phyloP scores from a whole-genome alignment of 2,797 vertebrate species.

The Gymnodraco acuticeps region DNA sequence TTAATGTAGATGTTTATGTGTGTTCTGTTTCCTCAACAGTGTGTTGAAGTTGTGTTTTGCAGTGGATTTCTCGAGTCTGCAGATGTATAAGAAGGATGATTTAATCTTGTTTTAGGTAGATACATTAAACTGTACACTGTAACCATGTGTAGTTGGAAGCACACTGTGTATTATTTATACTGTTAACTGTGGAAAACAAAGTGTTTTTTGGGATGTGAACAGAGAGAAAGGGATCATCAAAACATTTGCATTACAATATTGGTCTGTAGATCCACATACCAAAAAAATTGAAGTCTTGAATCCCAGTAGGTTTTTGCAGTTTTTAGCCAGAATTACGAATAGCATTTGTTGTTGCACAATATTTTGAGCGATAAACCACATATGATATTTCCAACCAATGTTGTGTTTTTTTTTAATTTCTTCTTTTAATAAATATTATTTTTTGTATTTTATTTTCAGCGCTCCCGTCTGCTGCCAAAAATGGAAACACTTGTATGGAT shows the following conservation, averaged over 20 bases:
- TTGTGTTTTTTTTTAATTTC: background rate
- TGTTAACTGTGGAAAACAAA: background rate
- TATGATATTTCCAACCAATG: background rate
- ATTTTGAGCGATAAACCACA: background rate
- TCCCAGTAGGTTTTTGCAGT: too few relatives aligned
- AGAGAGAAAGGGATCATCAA: background rate
- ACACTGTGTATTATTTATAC: background rate
- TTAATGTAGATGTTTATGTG: background rate
- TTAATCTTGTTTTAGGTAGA: background rate
- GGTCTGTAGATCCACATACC: background rate
- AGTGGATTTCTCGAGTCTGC: background rate
- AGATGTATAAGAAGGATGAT: background rate
- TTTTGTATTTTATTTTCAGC: constrained; percentile 14
- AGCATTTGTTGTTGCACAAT: background rate
- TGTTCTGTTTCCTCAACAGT: background rate
- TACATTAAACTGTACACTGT: background rate
- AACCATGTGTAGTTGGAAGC: background rate
- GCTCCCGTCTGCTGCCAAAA: constrained; percentile 19
- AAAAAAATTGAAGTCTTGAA: background rate
- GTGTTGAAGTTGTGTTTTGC: background rate
- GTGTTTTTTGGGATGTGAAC: background rate
- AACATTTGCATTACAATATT: background rate
- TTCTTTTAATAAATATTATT: background rate
- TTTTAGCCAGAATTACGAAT: background rate
- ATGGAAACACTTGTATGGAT: constrained; percentile 32